Evolutionary conservation across 2,113 vertebrate species (phyloP), one percentile per base, ranked within the genome.

Genomic region (Corythoichthys intestinalis): DNA sequence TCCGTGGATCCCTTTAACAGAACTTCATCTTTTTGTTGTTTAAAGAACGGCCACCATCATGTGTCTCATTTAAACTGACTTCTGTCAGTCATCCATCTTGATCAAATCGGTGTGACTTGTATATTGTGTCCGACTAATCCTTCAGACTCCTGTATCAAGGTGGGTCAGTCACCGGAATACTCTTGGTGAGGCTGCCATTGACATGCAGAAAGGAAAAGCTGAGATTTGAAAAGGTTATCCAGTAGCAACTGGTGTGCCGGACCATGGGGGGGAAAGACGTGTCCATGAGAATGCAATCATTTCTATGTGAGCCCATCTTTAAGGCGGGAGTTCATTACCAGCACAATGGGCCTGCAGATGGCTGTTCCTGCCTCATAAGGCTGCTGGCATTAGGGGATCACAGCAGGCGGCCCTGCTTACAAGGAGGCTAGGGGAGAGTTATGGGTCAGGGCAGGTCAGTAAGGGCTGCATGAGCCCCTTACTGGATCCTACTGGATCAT

Each of bases 271-370:
- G 83, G 37, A 39, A 56, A 57, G 59, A 69, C 17, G 75, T 87
- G 72, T 91, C 71, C 77, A 82, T 86, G 47, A 79, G 79, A 86
- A 88, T 79, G 49, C 66, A 61, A 11, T 53, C 72, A 80, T 89
- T 89, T 86, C 85, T 79, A 90, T 87, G 62, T 49, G 69, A 81
- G 83, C 78, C 76, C 68, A 67, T 83, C 76, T 81, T 72, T 17
- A 63, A 76, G 72, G 70, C 65, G 64, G 56, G 76, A 76, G 73
- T 70, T 70, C 72, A 79, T 82, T 87, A 85, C 68, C 87, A 85
- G 75, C 73, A 88, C 85, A 90, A 90, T 75, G 73, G 74, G 56
- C 59, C 72, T 70, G 82, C 86, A 88, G 81, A 88, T 89, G 79
- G 75, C 65, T 77, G 73, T 73, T 74, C 52, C 77, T 85, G 68